Conservation (phyloP, 2,888 invertebrate genomes). For the Tenthredo mesomela region DNA sequence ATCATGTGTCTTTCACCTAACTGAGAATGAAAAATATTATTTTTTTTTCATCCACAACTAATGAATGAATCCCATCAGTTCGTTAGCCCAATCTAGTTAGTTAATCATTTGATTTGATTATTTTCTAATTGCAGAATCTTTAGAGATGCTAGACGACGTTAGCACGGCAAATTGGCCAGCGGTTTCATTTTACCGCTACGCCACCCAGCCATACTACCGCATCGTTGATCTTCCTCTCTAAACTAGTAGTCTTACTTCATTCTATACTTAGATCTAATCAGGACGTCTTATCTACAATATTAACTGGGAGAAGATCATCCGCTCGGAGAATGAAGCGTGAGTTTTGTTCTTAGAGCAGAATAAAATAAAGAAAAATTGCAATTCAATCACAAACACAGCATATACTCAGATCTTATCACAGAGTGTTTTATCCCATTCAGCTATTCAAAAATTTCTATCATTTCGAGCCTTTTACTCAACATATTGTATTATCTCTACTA, state of each 20-base stretch:
- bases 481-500: not conserved
- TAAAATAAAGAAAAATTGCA: not conserved
- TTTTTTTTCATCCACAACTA: too few relatives aligned
- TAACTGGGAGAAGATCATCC: not conserved
- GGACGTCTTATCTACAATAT: not conserved
- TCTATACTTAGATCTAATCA: not conserved
- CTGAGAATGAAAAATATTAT: not conserved
- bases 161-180: slow-evolving; percentile 17
- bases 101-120: not conserved
- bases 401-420: not conserved
- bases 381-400: not conserved
- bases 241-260: not conserved
- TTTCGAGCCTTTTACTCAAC: not conserved
- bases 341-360: not conserved
- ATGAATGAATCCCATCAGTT: too few relatives aligned
- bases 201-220: slow-evolving; percentile 11
- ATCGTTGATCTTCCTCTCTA: not conserved
- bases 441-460: not conserved
- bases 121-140: not conserved
- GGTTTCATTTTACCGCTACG: slow-evolving; percentile 23
- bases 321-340: slow-evolving; percentile 37
- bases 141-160: not conserved
- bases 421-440: not conserved
- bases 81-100: too few relatives aligned
- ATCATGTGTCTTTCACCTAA: not conserved